Evolutionary conservation across 92 coral and sea anemone genomes (phyloP).

Genomic region (Parazoanthus darwini): DNA sequence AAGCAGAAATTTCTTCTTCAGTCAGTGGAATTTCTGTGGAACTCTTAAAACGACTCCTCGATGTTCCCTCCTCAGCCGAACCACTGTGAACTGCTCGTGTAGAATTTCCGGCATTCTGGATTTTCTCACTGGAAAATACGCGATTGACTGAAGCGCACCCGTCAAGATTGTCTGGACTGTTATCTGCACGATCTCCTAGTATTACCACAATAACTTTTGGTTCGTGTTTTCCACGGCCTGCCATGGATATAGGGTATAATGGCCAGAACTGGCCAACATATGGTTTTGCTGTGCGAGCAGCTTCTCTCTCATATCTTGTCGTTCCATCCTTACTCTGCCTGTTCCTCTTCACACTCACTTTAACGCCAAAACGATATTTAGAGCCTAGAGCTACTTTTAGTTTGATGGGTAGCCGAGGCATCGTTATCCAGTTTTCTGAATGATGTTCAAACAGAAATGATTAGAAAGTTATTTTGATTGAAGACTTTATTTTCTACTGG

Average conservation of each 20-base stretch:
- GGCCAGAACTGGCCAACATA: constrained; percentile 31
- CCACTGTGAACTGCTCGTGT: no score
- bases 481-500: no score
- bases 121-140: no score
- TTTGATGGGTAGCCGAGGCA: neutral
- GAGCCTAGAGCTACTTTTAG: neutral
- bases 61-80: no score
- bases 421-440: neutral
- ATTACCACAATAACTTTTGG: neutral
- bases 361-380: constrained; percentile 11
- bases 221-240: neutral
- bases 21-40: constrained; percentile 19
- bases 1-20: constrained; percentile 16
- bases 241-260: neutral
- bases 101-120: no score
- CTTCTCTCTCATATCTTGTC: neutral
- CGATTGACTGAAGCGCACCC: no score
- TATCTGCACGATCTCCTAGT: neutral
- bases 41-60: neutral
- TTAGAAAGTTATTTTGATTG: no score
- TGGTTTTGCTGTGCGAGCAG: neutral
- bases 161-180: no score
- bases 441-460: no score
- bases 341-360: neutral
- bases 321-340: neutral